phyloP scores from a whole-genome alignment of 2,888 invertebrate genomes.

The Rhaphigaster nebulosa region DNA sequence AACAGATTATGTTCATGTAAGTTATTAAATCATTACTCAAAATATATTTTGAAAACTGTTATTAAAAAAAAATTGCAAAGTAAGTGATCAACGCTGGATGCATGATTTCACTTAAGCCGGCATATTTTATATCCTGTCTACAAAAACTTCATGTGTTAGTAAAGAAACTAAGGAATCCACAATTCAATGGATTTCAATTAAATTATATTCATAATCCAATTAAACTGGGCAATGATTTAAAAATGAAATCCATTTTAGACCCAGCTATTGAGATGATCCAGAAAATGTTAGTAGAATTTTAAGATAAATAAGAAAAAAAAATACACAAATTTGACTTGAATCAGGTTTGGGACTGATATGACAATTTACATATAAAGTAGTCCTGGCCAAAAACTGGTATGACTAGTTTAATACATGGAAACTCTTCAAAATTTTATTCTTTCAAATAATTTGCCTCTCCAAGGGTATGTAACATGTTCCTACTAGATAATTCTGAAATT shows the following conservation, averaged over 20 bases:
- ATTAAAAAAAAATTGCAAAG: too few relatives aligned
- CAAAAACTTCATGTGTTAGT: neutral
- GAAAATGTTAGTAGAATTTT: neutral
- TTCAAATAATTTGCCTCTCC: neutral
- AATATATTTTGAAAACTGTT: too few relatives aligned
- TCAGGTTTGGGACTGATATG: neutral
- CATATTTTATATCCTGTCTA: neutral
- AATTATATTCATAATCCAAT: too few relatives aligned
- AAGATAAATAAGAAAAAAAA: neutral
- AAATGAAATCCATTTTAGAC: too few relatives aligned
- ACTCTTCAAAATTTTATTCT: neutral
- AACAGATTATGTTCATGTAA: neutral
- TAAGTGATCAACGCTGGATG: neutral
- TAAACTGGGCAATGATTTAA: too few relatives aligned
- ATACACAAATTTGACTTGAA: neutral
- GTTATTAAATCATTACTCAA: too few relatives aligned
- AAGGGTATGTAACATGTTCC: neutral
- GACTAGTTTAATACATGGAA: neutral
- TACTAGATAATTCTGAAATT: neutral
- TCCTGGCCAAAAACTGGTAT: neutral
- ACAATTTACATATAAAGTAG: conserved; percentile 27
- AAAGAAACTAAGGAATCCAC: neutral
- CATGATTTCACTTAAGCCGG: too few relatives aligned
- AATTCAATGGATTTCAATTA: too few relatives aligned
- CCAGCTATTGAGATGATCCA: neutral